phyloP scores from a whole-genome alignment of 30 jellyfish, hydroid and myxozoan genomes.

The Hydra vulgaris region DNA sequence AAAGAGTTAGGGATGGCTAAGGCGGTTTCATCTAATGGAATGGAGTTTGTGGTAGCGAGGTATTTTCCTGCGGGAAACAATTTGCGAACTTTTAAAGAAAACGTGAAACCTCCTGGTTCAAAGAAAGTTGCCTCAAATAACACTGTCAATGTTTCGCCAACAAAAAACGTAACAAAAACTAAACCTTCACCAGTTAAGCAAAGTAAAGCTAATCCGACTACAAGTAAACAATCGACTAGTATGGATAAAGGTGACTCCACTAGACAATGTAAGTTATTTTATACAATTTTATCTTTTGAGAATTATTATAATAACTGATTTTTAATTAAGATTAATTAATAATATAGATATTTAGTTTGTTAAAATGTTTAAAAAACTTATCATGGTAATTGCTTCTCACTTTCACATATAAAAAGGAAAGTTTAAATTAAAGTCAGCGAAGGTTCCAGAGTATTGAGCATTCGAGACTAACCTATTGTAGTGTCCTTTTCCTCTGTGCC shows the following conservation, averaged over 20 bases:
- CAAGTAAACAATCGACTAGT: neutral
- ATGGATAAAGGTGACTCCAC: neutral
- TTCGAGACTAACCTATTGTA: too few species aligned
- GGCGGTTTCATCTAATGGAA: conserved; percentile 86
- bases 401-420: too few species aligned
- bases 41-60: conserved; percentile 94
- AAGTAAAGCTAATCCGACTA: neutral
- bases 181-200: neutral
- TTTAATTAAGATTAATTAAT: too few species aligned
- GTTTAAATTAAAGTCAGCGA: too few species aligned
- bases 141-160: neutral
- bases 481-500: too few species aligned
- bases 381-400: too few species aligned
- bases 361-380: too few species aligned
- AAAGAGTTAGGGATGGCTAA: conserved; percentile 92
- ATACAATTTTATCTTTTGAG: too few species aligned
- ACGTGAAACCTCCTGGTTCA: conserved; percentile 63
- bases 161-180: neutral
- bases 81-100: conserved; percentile 77
- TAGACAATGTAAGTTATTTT: neutral
- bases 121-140: neutral
- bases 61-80: conserved; percentile 94
- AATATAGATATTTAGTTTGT: too few species aligned
- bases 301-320: too few species aligned
- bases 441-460: too few species aligned